phyloP scores from a whole-genome alignment of 1,140 invertebrate species.

The Drosophila bipectinata region DNA sequence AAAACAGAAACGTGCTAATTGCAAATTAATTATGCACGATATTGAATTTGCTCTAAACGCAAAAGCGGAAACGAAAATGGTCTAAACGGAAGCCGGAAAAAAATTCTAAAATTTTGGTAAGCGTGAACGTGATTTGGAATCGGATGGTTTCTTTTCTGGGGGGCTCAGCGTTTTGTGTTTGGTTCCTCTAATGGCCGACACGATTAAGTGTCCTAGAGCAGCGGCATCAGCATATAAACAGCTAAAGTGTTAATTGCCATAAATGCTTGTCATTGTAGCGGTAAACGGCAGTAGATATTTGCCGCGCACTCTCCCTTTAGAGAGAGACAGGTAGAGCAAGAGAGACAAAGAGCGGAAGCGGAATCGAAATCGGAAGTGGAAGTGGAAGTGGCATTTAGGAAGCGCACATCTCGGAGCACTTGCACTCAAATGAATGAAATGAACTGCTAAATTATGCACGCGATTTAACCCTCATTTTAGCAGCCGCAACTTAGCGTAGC shows the following conservation, averaged over 20 bases:
- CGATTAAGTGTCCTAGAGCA: constrained; percentile 72
- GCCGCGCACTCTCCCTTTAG: constrained; percentile 47
- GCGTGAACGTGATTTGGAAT: constrained; percentile 73
- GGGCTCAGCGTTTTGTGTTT: constrained; percentile 35
- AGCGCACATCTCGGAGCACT: constrained; percentile 66
- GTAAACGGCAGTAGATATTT: constrained; percentile 82
- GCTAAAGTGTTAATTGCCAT: constrained; percentile 84
- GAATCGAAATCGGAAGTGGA: constrained; percentile 7
- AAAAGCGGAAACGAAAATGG: constrained; percentile 44
- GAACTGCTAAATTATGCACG: constrained; percentile 83
- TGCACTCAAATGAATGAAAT: constrained; percentile 83
- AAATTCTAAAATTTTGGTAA: constrained; percentile 19
- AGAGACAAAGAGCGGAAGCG: constrained; percentile 22
- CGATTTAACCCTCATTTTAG: constrained; percentile 80
- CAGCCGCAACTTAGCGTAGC: constrained; percentile 50
- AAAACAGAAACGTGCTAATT: constrained; percentile 84
- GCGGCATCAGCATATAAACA: constrained; percentile 79
- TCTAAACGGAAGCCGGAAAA: not conserved
- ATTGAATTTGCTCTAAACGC: constrained; percentile 82
- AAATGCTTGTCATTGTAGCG: constrained; percentile 84
- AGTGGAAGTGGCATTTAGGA: constrained; percentile 42
- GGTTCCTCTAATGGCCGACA: constrained; percentile 70
- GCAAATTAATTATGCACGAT: constrained; percentile 84
- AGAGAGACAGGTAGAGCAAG: not conserved
- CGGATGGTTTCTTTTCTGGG: constrained; percentile 57